These are phyloP conservation scores for Cylindroiulus punctatus DNA, from an alignment of 2,888 invertebrate genomes.

Conservation along the genomic window DNA sequence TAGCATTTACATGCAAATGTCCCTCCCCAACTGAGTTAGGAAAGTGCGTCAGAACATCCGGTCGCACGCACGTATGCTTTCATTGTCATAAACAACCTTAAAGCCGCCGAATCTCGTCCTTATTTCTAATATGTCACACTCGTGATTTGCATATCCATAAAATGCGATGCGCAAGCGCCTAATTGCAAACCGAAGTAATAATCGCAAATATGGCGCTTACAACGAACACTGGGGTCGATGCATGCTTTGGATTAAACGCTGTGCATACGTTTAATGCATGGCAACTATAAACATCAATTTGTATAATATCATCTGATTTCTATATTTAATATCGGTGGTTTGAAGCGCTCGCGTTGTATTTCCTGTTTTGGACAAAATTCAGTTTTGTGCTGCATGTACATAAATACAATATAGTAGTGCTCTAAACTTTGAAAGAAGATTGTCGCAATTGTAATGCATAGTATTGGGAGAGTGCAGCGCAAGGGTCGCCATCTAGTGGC, in stretches of 20 bases:
- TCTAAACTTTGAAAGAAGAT: no score
- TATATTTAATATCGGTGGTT: neutral
- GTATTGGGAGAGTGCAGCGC: no score
- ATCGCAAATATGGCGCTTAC: neutral
- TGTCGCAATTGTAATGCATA: no score
- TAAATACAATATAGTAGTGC: no score
- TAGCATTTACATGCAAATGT: constrained; percentile 40
- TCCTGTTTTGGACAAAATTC: no score
- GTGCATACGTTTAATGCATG: neutral
- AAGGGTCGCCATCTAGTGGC: no score
- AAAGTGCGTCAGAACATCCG: constrained; percentile 47
- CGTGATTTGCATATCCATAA: constrained; percentile 32
- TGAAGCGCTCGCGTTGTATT: no score
- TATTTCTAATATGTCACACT: constrained; percentile 33
- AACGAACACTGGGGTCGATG: neutral
- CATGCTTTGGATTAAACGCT: neutral
- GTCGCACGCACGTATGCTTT: neutral
- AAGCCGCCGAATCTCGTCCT: neutral
- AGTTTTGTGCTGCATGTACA: no score
- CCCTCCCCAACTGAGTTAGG: constrained; percentile 31
- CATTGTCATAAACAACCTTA: constrained; percentile 35
- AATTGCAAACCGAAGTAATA: constrained; percentile 22
- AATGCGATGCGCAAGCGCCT: neutral
- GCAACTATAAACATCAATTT: neutral
- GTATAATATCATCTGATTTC: neutral